phyloP scores from a whole-genome alignment of 2,888 invertebrate genomes.

The Amphipoea lucens region DNA sequence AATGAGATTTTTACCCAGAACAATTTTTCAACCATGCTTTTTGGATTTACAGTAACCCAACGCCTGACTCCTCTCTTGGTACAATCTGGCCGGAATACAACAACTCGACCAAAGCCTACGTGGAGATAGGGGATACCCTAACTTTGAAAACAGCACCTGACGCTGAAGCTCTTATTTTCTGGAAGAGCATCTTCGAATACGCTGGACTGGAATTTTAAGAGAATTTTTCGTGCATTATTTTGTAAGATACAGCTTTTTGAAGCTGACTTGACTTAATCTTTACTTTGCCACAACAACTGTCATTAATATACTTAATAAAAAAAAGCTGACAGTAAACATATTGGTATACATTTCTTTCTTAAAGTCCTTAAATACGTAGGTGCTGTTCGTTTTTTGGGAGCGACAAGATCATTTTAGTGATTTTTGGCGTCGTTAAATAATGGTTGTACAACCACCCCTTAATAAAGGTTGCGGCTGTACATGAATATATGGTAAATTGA shows the following conservation, averaged over 20 bases:
- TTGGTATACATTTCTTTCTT: not conserved
- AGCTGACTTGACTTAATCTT: not conserved
- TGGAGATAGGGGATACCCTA: conserved; percentile 76
- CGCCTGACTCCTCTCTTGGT: conserved; percentile 46
- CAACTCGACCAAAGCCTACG: conserved; percentile 65
- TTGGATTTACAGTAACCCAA: conserved; percentile 24
- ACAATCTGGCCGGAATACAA: conserved; percentile 78
- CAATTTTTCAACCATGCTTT: not conserved
- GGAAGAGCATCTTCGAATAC: conserved; percentile 69
- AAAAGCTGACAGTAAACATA: not conserved
- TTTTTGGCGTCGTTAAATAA: too few relatives aligned
- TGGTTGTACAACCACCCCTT: too few relatives aligned
- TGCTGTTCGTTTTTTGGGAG: not conserved
- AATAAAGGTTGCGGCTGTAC: too few relatives aligned
- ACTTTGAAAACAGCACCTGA: conserved; percentile 65
- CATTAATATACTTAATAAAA: not conserved
- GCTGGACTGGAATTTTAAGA: conserved; percentile 61
- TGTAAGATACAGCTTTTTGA: not conserved
- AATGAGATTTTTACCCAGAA: not conserved
- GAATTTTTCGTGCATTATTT: not conserved
- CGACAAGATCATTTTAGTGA: not conserved
- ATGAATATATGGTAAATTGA: too few relatives aligned
- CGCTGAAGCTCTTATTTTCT: conserved; percentile 71
- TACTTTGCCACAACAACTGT: not conserved
- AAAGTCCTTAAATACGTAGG: not conserved